These are phyloP conservation scores for Noctua pronuba DNA, from an alignment of 2,888 invertebrate species.

Conservation along the genomic window DNA sequence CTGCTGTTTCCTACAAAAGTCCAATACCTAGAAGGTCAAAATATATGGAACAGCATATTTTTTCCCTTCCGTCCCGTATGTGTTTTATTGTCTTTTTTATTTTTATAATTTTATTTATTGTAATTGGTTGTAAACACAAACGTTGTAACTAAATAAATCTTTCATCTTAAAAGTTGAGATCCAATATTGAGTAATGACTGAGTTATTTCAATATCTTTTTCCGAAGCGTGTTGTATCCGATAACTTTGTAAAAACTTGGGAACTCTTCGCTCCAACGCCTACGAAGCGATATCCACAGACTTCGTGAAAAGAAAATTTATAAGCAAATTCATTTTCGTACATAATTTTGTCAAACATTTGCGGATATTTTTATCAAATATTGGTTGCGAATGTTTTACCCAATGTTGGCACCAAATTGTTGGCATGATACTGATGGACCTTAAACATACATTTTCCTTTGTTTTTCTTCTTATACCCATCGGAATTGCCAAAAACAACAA, in stretches of 20 bases:
- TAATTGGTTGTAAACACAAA: too few relatives aligned
- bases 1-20: too few relatives aligned
- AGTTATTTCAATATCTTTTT: conserved; percentile 58
- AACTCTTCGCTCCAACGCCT: conserved; percentile 56
- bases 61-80: too few relatives aligned
- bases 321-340: conserved; percentile 48
- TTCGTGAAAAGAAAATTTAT: conserved; percentile 42
- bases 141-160: neutral
- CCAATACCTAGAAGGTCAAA: too few relatives aligned
- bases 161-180: conserved; percentile 42
- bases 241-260: conserved; percentile 55
- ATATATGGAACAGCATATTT: too few relatives aligned
- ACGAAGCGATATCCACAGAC: conserved; percentile 37
- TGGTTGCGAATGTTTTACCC: conserved; percentile 2
- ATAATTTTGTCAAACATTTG: conserved; percentile 41
- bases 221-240: conserved; percentile 56
- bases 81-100: too few relatives aligned
- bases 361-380: conserved; percentile 14
- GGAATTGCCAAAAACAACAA: conserved; percentile 24
- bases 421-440: neutral
- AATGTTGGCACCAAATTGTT: conserved; percentile 12
- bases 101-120: too few relatives aligned
- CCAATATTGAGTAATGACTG: conserved; percentile 48
- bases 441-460: conserved; percentile 18
- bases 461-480: conserved; percentile 23